phyloP scores from a whole-genome alignment of 2,888 invertebrate genomes.

The Dolichomitus sp. region DNA sequence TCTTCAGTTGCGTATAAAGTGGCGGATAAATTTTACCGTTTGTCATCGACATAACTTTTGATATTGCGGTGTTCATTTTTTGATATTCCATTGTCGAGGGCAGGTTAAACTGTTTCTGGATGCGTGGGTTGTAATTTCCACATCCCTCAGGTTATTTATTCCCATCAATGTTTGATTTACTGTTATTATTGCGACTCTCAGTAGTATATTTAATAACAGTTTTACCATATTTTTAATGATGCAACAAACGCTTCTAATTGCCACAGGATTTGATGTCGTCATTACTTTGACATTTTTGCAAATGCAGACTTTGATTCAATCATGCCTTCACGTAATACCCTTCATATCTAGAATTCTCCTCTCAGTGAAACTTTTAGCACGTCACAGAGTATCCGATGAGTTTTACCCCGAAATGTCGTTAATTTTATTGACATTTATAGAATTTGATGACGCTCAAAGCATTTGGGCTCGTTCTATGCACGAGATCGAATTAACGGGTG shows the following conservation, averaged over 20 bases:
- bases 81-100: not conserved
- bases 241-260: too few relatives aligned
- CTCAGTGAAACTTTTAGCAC: not conserved
- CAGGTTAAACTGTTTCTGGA: not conserved
- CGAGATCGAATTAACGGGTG: conserved; percentile 42
- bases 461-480: conserved; percentile 13
- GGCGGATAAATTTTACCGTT: not conserved
- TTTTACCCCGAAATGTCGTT: conserved; percentile 19
- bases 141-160: not conserved
- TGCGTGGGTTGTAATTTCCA: too few relatives aligned
- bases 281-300: not conserved
- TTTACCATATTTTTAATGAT: too few relatives aligned
- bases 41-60: not conserved
- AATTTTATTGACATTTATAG: conserved; percentile 53
- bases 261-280: too few relatives aligned
- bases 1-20: not conserved
- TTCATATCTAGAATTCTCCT: not conserved
- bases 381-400: conserved; percentile 5
- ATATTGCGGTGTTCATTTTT: not conserved
- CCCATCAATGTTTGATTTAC: too few relatives aligned
- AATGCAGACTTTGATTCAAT: not conserved
- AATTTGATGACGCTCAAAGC: conserved; percentile 38
- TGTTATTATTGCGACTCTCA: too few relatives aligned
- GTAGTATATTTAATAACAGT: too few relatives aligned
- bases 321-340: not conserved